These are phyloP conservation scores for Noturus placidus DNA, from an alignment of 2,113 vertebrate species.

Conservation along the genomic window DNA sequence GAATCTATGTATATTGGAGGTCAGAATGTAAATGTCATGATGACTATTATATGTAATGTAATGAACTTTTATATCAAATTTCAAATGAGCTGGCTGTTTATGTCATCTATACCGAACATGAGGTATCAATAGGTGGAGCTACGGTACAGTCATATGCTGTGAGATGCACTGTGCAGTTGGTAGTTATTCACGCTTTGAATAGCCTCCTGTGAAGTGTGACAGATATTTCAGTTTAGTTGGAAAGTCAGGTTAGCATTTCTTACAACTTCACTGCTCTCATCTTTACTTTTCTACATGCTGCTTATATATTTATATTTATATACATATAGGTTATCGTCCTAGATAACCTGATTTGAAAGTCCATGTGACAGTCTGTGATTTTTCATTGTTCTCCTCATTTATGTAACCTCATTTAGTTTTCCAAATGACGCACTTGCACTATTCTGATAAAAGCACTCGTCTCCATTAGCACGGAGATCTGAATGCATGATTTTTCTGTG, in stretches of 20 bases:
- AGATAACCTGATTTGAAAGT: conserved; percentile 28
- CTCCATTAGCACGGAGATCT: conserved; percentile 16
- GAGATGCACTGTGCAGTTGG: conserved; percentile 12
- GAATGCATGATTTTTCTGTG: background rate
- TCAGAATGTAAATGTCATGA: background rate
- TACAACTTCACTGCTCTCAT: background rate
- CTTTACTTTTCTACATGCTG: background rate
- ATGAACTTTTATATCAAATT: background rate
- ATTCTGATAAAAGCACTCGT: conserved; percentile 1
- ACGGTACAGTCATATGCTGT: conserved; percentile 57
- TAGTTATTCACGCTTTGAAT: background rate
- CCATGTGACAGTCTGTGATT: conserved; percentile 22
- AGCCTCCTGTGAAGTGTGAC: background rate
- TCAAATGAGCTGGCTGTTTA: background rate
- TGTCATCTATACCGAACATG: conserved; percentile 29
- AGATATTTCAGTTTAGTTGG: background rate
- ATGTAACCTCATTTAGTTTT: conserved; percentile 30
- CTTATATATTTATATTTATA: background rate
- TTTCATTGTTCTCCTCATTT: conserved; percentile 39
- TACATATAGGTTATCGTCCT: conserved; percentile 28
- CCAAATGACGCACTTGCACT: conserved; percentile 5
- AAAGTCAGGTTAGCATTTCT: background rate
- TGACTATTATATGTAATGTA: no score
- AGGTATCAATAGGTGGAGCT: conserved; percentile 73
- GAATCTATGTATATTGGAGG: background rate